Conservation (phyloP, 2,888 invertebrate species). For the Acronicta aceris region DNA sequence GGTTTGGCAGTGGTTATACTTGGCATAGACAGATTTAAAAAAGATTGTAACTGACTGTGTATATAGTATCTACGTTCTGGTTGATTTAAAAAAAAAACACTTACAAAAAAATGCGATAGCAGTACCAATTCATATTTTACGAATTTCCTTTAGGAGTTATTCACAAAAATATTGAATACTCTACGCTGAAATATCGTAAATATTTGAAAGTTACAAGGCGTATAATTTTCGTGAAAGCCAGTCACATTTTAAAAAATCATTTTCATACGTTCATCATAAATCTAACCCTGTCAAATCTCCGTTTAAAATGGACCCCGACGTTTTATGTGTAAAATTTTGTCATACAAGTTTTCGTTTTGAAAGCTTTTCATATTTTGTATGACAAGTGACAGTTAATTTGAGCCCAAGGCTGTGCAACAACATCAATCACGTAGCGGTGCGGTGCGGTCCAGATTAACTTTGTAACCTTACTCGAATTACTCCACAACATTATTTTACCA, state of each 20-base stretch:
- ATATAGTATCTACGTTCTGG: too few species aligned
- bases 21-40: too few species aligned
- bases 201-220: not conserved
- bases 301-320: conserved; percentile 44
- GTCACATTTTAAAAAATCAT: not conserved
- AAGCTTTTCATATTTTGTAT: conserved; percentile 56
- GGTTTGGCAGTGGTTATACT: too few species aligned
- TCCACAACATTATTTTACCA: conserved; percentile 19
- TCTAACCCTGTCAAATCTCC: conserved; percentile 46
- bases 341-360: conserved; percentile 52
- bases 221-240: conserved; percentile 7
- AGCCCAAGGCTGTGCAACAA: conserved; percentile 58
- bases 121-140: not conserved
- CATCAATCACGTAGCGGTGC: conserved; percentile 64
- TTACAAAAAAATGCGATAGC: not conserved
- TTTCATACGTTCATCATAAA: conserved; percentile 30
- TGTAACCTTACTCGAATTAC: conserved; percentile 40
- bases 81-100: not conserved
- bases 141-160: not conserved
- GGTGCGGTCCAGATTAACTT: conserved; percentile 60
- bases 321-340: conserved; percentile 51
- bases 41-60: too few species aligned
- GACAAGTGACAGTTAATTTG: conserved; percentile 68
- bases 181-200: conserved; percentile 2
- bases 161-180: not conserved